Base-by-base conservation (phyloP, 2,113 vertebrate genomes). In the Cryptomyrus ogoouensis region DNA sequence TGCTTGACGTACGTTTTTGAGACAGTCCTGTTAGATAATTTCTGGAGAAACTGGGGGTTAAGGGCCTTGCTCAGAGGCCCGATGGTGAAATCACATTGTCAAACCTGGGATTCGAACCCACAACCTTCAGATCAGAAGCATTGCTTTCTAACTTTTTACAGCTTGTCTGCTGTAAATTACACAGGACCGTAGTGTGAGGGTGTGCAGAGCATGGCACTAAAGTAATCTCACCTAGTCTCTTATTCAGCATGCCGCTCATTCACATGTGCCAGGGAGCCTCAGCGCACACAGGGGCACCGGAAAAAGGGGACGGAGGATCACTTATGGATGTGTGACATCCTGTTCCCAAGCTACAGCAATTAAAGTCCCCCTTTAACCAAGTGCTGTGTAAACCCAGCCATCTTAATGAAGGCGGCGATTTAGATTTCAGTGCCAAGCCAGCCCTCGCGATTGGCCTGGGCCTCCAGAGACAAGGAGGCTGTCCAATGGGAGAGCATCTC, bases 361-460 rank as follows among this genome's bases (percentile, higher is more conserved):
- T 96, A 95, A 94, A 95, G 92, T 92, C 93, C 91, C 94, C 95
- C 91, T 91, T 92, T 94, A 95, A 93, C 88, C 92, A 95, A 94
- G 80, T 90, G 91, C 91, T 95, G 94, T 91, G 93, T 94, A 95
- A 96, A 95, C 93, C 92, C 90, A 1, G 80, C 87, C 58, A 92
- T 94, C 92, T 96, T 96, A 96, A 96, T 95, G 93, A 96, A 96
- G 92, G 95, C 94, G 94, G 93, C 90, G 93, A 95, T 96, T 95
- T 95, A 92, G 94, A 95, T 94, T 93, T 92, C 89, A 93, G 91
- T 92, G 94, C 89, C 95, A 94, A 52, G 12, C 95, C 94, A 91
- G 88, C 91, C 94, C 96, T 92, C 92, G 88, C 92, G 47, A 88
- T 53, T 94, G 92, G 91, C 93, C 91, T 93, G 93, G 88, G 90